Evolutionary conservation across 2,888 invertebrate genomes (phyloP).

Genomic region (Netelia inedita): DNA sequence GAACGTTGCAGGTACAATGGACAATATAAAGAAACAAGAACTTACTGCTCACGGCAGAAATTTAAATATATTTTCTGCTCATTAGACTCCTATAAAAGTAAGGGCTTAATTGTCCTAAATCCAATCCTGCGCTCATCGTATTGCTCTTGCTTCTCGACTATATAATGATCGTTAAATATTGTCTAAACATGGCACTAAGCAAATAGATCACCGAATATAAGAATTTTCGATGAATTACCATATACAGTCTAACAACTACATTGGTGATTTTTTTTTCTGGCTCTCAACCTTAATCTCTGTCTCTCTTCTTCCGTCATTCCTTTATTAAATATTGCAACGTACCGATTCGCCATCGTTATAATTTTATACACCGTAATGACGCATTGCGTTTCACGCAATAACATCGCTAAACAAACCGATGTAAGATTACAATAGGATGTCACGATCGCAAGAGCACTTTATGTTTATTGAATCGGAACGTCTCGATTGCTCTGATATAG

Average conservation of each 20-base stretch:
- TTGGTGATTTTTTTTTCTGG: constrained; percentile 13
- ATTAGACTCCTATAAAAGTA: constrained; percentile 68
- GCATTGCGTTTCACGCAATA: constrained; percentile 57
- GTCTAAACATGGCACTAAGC: constrained; percentile 66
- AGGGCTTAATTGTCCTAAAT: constrained; percentile 66
- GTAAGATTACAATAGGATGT: constrained; percentile 47
- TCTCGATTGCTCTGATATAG: constrained; percentile 56
- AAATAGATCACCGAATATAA: constrained; percentile 57
- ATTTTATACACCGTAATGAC: constrained; percentile 29
- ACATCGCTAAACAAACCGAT: constrained; percentile 36
- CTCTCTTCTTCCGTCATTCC: constrained; percentile 17
- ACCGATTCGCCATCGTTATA: constrained; percentile 40
- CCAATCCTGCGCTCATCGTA: constrained; percentile 65
- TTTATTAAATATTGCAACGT: constrained; percentile 54
- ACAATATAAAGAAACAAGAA: constrained; percentile 28
- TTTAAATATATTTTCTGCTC: constrained; percentile 68
- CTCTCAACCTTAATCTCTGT: not conserved
- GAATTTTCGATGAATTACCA: constrained; percentile 51
- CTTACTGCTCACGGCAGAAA: constrained; percentile 50
- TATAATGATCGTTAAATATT: constrained; percentile 65
- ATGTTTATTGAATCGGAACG: constrained; percentile 66
- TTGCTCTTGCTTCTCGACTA: constrained; percentile 68
- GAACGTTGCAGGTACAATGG: too few species aligned
- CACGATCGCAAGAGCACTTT: constrained; percentile 65
- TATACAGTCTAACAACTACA: constrained; percentile 37